Conservation (phyloP, 2,113 vertebrate genomes). For the Acanthisitta chloris region DNA sequence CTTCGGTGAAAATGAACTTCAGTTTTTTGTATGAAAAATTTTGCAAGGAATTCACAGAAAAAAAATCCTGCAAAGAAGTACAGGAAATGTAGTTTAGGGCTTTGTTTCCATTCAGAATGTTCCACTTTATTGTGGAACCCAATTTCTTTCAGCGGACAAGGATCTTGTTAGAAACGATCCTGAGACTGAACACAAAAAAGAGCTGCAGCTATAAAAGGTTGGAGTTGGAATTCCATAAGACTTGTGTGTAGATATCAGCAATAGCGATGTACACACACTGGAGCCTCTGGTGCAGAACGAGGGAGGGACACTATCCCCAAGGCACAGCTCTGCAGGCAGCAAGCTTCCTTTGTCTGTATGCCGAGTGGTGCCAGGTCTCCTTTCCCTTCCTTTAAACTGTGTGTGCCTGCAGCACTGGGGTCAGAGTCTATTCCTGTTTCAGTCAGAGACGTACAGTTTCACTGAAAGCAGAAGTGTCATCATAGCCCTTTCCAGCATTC, state of each 20-base stretch:
- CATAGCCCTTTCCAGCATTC: neutral
- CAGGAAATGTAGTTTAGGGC: neutral
- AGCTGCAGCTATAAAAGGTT: neutral
- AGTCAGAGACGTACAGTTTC: neutral
- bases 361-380: fast-evolving
- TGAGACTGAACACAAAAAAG: neutral
- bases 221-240: neutral
- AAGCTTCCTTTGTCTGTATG: neutral
- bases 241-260: fast-evolving
- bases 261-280: fast-evolving
- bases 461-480: neutral
- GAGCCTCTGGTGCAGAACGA: neutral
- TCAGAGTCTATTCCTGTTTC: neutral
- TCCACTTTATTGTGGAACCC: no score
- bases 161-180: neutral
- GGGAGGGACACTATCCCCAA: neutral
- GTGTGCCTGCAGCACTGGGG: neutral
- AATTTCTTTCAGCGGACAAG: neutral
- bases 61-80: neutral
- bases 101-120: neutral
- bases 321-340: neutral
- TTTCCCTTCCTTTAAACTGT: neutral
- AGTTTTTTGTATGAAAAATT: neutral
- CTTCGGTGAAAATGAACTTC: neutral
- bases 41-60: neutral